These are phyloP conservation scores for Seriola aureovittata DNA, from an alignment of 2,113 vertebrate genomes.

Conservation along the genomic window DNA sequence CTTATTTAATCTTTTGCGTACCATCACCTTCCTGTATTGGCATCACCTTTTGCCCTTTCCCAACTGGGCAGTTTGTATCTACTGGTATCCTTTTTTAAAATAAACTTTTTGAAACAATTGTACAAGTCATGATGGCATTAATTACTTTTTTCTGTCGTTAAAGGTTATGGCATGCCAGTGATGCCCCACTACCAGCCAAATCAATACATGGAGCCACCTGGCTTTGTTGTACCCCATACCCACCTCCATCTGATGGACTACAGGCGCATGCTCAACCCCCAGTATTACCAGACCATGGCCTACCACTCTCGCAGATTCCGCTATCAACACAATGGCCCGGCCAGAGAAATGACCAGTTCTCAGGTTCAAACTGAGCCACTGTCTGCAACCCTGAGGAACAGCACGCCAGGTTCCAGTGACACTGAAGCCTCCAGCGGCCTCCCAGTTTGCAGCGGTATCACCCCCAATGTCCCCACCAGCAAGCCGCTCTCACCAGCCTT, in stretches of 20 bases:
- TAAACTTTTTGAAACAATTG: too few relatives aligned
- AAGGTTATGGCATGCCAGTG: slow-evolving; percentile 80
- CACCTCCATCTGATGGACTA: slow-evolving; percentile 84
- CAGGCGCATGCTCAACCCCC: slow-evolving; percentile 80
- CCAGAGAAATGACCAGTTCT: slow-evolving; percentile 72
- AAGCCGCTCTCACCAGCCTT: background rate
- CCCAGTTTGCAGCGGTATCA: background rate
- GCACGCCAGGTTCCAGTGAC: slow-evolving; percentile 1
- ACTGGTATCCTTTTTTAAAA: too few relatives aligned
- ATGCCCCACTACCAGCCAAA: slow-evolving; percentile 76
- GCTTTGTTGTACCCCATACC: slow-evolving; percentile 82
- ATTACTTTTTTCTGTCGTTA: background rate
- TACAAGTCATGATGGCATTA: too few relatives aligned
- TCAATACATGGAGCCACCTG: slow-evolving; percentile 80
- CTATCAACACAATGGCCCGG: slow-evolving; percentile 74
- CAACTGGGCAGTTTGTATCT: too few relatives aligned
- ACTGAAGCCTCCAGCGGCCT: background rate
- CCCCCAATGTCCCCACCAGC: background rate
- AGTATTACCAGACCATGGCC: slow-evolving; percentile 82
- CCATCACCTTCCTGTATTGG: too few relatives aligned
- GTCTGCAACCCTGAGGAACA: background rate
- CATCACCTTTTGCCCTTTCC: too few relatives aligned
- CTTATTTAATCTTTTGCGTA: too few relatives aligned
- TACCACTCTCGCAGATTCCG: slow-evolving; percentile 81
- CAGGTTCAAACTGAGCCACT: slow-evolving; percentile 85